phyloP scores from a whole-genome alignment of 2,888 invertebrate species.

The Parnassius apollo region DNA sequence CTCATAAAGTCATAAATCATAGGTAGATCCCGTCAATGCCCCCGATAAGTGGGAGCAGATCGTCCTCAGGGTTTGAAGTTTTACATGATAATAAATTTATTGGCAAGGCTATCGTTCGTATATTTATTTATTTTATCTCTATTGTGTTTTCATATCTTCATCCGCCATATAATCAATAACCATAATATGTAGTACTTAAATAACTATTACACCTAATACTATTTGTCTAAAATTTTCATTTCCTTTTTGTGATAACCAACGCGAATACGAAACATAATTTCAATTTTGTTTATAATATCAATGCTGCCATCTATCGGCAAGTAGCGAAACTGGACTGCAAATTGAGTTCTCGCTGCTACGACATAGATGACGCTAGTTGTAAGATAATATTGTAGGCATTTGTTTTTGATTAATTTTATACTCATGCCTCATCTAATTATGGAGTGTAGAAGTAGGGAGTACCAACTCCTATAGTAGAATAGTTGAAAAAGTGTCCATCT shows the following conservation, averaged over 20 bases:
- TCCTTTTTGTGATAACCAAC: too few relatives aligned
- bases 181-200: slow-evolving; percentile 16
- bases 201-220: slow-evolving; percentile 1
- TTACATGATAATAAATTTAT: slow-evolving; percentile 51
- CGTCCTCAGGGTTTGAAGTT: slow-evolving; percentile 67
- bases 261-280: too few relatives aligned
- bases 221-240: too few relatives aligned
- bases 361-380: slow-evolving; percentile 35
- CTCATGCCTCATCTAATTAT: too few relatives aligned
- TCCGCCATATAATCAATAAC: slow-evolving; percentile 11
- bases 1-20: slow-evolving; percentile 10
- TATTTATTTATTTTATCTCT: slow-evolving; percentile 6
- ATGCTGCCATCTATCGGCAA: slow-evolving; percentile 58
- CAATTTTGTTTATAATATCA: neutral
- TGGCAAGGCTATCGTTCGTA: slow-evolving; percentile 58
- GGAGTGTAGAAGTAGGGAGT: too few relatives aligned
- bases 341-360: slow-evolving; percentile 16
- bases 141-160: slow-evolving; percentile 29
- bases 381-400: too few relatives aligned
- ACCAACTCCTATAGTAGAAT: too few relatives aligned
- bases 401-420: too few relatives aligned
- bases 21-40: slow-evolving; percentile 46
- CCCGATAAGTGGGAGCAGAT: slow-evolving; percentile 64
- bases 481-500: too few relatives aligned
- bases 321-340: slow-evolving; percentile 42